Evolutionary conservation across 1,140 invertebrate genomes (phyloP), one percentile per base, ranked within the genome.

Genomic region (Drosophila persimilis): DNA sequence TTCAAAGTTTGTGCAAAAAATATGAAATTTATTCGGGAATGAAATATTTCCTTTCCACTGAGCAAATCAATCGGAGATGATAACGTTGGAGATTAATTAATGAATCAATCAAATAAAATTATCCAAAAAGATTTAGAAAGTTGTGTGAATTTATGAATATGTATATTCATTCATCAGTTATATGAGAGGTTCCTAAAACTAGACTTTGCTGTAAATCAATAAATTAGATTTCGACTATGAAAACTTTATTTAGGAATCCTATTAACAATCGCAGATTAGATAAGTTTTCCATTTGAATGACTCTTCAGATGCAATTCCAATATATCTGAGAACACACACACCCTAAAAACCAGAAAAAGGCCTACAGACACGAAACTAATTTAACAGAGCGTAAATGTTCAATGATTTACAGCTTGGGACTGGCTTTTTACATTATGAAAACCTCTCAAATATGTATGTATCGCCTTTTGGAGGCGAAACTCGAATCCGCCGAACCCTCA

Each of bases 351-450:
- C 13, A 39, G 11, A 39, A 39, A 4, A 20, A 20, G 20, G 35
- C 35, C 35, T 5, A 13, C 4, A 0, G 11, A 13, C 11, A 4
- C 35, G 11, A 39, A 24, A 50, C 24, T 13, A 17, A 47, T 22
- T 66, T 24, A 41, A 43, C 31, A 9, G 2, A 35, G 62, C 50
- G 15, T 43, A 54, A 29, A 46, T 47, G 15, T 47, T 17, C 1
- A 29, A 64, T 67, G 45, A 67, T 53, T 65, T 41, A 44, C 15
- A 53, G 13, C 17, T n/a, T 2, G 31, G 26, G n/a, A 66, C 29
- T 7, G 47, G 29, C 51, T 48, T 67, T 69, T 35, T 35, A 35
- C 66, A 20, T 31, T 43, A 67, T 56, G 48, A 56, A 56, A 48
- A 48, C 50, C 43, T 47, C 44, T 47, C 20, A 6, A 50, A 39